phyloP scores from a whole-genome alignment of 2,797 vertebrate genomes.

The Numenius phaeopus region DNA sequence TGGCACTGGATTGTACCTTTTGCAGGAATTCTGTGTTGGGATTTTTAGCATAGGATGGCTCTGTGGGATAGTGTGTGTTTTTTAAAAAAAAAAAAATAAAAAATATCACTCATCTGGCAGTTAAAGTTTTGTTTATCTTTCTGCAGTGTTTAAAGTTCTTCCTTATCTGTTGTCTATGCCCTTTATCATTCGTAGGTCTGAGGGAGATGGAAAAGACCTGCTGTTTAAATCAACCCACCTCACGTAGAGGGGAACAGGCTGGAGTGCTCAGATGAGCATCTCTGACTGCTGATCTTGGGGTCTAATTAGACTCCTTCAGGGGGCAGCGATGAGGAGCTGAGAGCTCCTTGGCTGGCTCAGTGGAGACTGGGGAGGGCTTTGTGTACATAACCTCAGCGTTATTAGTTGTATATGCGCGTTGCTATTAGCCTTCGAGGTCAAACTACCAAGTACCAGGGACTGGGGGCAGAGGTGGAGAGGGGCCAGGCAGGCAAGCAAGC shows the following conservation, averaged over 20 bases:
- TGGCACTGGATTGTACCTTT: constrained; percentile 26
- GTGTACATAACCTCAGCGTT: neutral
- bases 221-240: neutral
- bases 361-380: neutral
- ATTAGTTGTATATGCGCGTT: neutral
- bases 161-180: constrained; percentile 37
- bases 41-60: constrained; percentile 11
- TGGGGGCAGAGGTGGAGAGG: neutral
- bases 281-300: neutral
- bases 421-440: neutral
- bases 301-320: neutral
- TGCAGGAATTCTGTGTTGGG: constrained; percentile 12
- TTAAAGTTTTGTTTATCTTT: constrained; percentile 40
- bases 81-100: neutral
- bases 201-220: constrained; percentile 8
- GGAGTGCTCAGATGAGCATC: neutral
- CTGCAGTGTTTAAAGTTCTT: constrained; percentile 22
- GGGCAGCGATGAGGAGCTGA: neutral
- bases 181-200: constrained; percentile 8
- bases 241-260: neutral
- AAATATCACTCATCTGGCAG: neutral
- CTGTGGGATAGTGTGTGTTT: neutral
- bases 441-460: neutral
- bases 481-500: neutral
- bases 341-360: neutral